Base-by-base conservation (phyloP, 2,888 invertebrate genomes). In the Agapetus fuscipes region DNA sequence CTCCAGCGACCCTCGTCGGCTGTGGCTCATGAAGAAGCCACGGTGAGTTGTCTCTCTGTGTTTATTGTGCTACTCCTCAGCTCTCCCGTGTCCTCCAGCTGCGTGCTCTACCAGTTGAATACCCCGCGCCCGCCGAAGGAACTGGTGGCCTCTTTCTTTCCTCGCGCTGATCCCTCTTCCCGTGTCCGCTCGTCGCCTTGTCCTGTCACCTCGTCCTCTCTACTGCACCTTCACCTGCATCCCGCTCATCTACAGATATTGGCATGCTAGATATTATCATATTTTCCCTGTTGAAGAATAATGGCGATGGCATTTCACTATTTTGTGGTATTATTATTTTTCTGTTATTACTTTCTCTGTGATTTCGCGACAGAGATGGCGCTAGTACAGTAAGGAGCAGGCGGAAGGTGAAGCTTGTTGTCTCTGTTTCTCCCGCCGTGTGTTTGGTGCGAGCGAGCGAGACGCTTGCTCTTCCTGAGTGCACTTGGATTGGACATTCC, bases 1-100 rank as follows among this genome's bases (percentile, higher is more conserved):
- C 39, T 34, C 30, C 46, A 31, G 40, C 36, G 30, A 38, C 36
- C 17, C 36, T 32, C 38, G 35, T 12, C 25, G 39, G 43, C 20
- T 30, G 32, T 41, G 41, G 43, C 47, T 44, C 41, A 47, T 47
- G 47, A 47, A 47, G 44, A 44, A 44, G 39, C 47, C 41, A 47
- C 44, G 47, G 47, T 47, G 41, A 47, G 47, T 26, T 17, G 30
- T 20, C 25, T 30, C 11, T 34, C 17, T 17, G 14, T 34, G 27
- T 28, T 30, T 41, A 37, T 29, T 41, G 29, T n/a, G 35, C 34
- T 24, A 10, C 6, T 10, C 6, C 24, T 10, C 6, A 5, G 24
- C 24, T 24, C 24, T n/a, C 14, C 5, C 10, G 9, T 9, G 6
- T 31, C 31, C 31, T 15, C 6, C 31, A 15, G 10, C 6, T 13